phyloP scores from a whole-genome alignment of 2,797 vertebrate genomes.

The Nannoperca australis region DNA sequence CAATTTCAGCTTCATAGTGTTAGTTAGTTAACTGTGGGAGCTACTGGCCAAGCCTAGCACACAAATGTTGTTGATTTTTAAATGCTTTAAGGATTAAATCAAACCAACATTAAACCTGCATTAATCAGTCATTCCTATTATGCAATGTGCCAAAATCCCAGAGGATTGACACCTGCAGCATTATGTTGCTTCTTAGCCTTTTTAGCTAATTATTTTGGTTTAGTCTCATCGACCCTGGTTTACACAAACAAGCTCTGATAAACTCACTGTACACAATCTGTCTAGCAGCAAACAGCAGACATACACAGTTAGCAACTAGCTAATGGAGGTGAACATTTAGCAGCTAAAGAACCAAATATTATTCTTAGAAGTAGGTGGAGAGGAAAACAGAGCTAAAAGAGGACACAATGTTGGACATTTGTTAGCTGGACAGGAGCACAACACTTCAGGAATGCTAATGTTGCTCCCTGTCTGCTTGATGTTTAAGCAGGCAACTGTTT shows the following conservation, averaged over 20 bases:
- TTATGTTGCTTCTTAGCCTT: background rate
- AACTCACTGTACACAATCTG: background rate
- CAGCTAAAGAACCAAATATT: background rate
- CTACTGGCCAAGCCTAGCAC: background rate
- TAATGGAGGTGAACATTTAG: background rate
- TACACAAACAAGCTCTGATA: background rate
- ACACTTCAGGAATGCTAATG: background rate
- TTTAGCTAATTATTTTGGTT: background rate
- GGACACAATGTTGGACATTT: background rate
- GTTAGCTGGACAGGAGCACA: background rate
- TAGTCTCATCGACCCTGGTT: background rate
- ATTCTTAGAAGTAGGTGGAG: background rate
- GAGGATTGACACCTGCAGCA: background rate
- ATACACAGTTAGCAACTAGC: background rate
- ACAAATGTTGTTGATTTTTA: background rate
- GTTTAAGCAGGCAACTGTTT: background rate
- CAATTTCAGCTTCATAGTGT: background rate
- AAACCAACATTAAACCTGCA: background rate
- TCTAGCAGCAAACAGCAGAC: background rate
- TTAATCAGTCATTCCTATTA: background rate
- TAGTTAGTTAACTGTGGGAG: background rate
- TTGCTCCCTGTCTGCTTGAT: background rate
- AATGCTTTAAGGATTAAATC: no score
- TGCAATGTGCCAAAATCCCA: background rate
- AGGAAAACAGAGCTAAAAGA: conserved; percentile 1